These are phyloP conservation scores for Sinodicranocentrus sp. DNA, from an alignment of 2,888 invertebrate genomes.

Conservation along the genomic window DNA sequence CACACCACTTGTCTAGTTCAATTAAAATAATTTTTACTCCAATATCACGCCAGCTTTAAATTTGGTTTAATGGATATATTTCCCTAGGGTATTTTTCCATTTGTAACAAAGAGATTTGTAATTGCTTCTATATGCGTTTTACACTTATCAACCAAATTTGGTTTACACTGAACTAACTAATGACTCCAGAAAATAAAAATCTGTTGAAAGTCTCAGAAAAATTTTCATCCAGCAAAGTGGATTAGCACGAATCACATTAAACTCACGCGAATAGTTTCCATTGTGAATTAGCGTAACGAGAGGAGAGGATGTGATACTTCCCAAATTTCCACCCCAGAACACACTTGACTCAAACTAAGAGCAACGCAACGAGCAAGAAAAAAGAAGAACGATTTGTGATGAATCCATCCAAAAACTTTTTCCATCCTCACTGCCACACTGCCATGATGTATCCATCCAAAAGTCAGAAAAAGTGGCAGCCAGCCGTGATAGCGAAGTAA, in stretches of 20 bases:
- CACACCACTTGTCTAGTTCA: no score
- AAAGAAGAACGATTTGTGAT: slow-evolving; percentile 1
- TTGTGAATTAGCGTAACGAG: not conserved
- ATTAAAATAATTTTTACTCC: no score
- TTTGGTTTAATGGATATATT: not conserved
- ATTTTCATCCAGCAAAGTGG: no score
- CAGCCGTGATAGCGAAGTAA: slow-evolving; percentile 35
- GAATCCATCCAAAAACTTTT: slow-evolving; percentile 29
- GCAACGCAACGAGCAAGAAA: not conserved
- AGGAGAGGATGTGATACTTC: slow-evolving; percentile 53
- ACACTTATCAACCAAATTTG: no score
- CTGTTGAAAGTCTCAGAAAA: no score
- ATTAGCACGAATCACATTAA: not conserved
- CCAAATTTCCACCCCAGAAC: slow-evolving; percentile 16
- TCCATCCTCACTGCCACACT: slow-evolving; percentile 41
- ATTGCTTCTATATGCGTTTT: no score
- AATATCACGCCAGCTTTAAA: no score
- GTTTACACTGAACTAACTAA: not conserved
- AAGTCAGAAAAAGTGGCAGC: slow-evolving; percentile 42
- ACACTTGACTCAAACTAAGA: slow-evolving; percentile 3
- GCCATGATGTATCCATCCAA: slow-evolving; percentile 18
- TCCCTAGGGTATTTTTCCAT: no score
- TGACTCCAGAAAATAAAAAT: not conserved
- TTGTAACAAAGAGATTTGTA: no score
- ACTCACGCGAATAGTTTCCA: not conserved